Base-by-base conservation (phyloP, 2,888 invertebrate species). In the Mythimna loreyi region DNA sequence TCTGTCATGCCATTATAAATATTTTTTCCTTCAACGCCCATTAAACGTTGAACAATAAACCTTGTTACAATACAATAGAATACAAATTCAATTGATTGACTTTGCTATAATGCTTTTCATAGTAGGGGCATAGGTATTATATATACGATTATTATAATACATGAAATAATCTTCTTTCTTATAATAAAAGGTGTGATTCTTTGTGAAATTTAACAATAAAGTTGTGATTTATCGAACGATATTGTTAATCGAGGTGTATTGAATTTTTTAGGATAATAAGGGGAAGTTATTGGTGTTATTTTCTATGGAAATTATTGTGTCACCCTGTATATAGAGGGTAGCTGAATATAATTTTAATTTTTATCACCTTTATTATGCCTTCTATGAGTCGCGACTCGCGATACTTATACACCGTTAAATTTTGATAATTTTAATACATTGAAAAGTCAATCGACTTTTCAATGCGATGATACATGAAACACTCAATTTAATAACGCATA, bases 11-110 rank as follows among this genome's bases (percentile, higher is more conserved):
- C 11, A 21, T 59, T 25, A 56, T 59, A 21, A 56, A 55, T 45
- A 52, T 9, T 60, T 49, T 72, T 55, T 47, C 16, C 28, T 50
- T 67, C 21, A 55, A 50, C 53, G 28, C 45, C 60, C 68, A 43
- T 74, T 75, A 69, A 55, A 63, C n/a, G 3, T 6, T 1, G 40
- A 61, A 64, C 75, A 77, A 75, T 73, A 19, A 16, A n/a, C 19
- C 7, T 21, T 53, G 50, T 47, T 72, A 21, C 56, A 65, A 65
- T 57, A 50, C 49, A 60, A 52, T 30, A 59, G n/a, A 55, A 55
- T 55, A 72, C 58, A 80, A 72, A 72, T 71, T 78, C 75, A 72
- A 83, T 81, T 68, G 66, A 47, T 67, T 72, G 77, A 80, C 66
- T 72, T 45, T 13, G 30, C 11, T 55, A 67, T 43, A 71, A 70